Percentiles rank a stretch among this genome's conserved stretches.
Evolutionary conservation across 2,888 invertebrate species (phyloP).

Genomic region (Metellina segmentata): DNA sequence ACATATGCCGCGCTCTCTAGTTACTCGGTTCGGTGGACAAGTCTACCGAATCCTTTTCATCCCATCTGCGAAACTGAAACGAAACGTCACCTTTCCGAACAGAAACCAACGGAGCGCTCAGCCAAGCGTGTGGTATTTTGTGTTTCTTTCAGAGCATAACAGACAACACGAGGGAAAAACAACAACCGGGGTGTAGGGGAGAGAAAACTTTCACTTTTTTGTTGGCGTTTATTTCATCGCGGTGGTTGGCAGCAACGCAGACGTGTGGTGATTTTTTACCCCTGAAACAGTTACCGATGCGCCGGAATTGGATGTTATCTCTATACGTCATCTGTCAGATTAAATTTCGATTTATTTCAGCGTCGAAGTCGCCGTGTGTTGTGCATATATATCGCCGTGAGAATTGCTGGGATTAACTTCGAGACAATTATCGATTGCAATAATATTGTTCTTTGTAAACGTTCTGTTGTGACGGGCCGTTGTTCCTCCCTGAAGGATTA

Average conservation of each 20-base stretch:
- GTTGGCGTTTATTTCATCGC: not conserved
- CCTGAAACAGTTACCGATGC: too few relatives aligned
- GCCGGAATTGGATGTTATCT: too few relatives aligned
- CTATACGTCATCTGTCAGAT: too few relatives aligned
- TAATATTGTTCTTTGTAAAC: not conserved
- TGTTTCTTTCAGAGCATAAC: slow-evolving; percentile 69
- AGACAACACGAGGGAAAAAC: slow-evolving; percentile 6
- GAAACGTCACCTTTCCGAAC: slow-evolving; percentile 51
- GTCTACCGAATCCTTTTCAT: slow-evolving; percentile 36
- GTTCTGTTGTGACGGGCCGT: not conserved
- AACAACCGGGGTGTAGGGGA: not conserved
- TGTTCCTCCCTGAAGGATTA: slow-evolving; percentile 9
- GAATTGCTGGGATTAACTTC: too few relatives aligned
- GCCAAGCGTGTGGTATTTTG: slow-evolving; percentile 55
- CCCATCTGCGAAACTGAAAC: slow-evolving; percentile 29
- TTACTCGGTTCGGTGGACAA: not conserved
- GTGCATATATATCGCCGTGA: too few relatives aligned
- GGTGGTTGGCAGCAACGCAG: too few relatives aligned
- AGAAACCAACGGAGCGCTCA: slow-evolving; percentile 25
- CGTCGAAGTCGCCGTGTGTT: too few relatives aligned
- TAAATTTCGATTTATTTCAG: too few relatives aligned
- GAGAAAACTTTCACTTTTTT: slow-evolving; percentile 49
- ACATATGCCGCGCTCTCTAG: too few relatives aligned
- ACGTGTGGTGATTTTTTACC: too few relatives aligned
- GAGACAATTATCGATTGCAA: too few relatives aligned